Base-by-base conservation (phyloP, 2,797 vertebrate genomes). In the Urocyon cinereoargenteus region DNA sequence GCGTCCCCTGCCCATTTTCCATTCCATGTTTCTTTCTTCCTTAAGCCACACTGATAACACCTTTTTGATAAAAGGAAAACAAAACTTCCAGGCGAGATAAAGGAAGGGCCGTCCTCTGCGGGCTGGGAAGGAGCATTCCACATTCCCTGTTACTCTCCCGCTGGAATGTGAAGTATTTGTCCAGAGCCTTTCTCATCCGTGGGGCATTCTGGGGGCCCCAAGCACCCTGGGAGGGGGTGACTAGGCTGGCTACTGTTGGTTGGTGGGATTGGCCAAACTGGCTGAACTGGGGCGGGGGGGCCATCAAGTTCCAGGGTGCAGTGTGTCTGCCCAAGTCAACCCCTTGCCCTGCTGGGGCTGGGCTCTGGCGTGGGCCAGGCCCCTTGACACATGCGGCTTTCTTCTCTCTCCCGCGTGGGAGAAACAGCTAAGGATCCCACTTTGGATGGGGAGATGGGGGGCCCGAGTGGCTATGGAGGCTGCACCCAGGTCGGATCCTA, bases 1-100 rank as follows among this genome's bases (percentile, higher is more conserved):
- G 0, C 0, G 16, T 2, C 15, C 15, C 21, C 7, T 11, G 26
- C 55, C 84, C 15, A 0, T 31, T 84, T 83, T 18, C 49, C 8
- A 6, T 3, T 0, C 11, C 26, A 19, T 8, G 0, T 62, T 61
- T 88, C n/a, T 66, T 45, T 62, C 36, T 28, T 13, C 22, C 51
- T 34, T 49, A 22, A 72, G 70, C 86, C 5, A 28, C 34, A 0
- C 70, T 2, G 62, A 36, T 49, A 19, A 28, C 68, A n/a, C 21
- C 72, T 72, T 64, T 57, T 49, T 19, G 92, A 53, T 79, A 57
- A 75, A 90, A 81, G 77, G 31, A 61, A 73, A 22, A 45, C 31
- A 24, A 24, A 77, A 45, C 64, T 87, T 73, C 51, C 59, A n/a
- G 40, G 6, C 0, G 34, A 72, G 77, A 55, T 22, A 59, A 53